Evolutionary conservation across 2,113 vertebrate species (phyloP).

Genomic region (Lepus timidus): DNA sequence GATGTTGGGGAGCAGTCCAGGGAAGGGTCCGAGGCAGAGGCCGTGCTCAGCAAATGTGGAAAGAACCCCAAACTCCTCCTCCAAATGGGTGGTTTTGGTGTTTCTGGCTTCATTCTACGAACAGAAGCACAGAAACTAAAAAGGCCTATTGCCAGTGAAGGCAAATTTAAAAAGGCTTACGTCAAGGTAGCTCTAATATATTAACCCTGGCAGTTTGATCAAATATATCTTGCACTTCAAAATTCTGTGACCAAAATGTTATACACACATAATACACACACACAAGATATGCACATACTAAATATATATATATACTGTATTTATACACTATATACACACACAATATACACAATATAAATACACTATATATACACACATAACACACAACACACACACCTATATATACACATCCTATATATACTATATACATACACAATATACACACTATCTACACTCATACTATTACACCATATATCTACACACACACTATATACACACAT

Average conservation of each 20-base stretch:
- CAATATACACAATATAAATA: too few relatives aligned
- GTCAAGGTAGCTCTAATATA: background rate
- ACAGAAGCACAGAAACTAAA: background rate
- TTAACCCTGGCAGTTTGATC: background rate
- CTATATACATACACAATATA: too few relatives aligned
- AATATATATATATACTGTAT: too few relatives aligned
- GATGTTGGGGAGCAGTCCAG: fast-evolving
- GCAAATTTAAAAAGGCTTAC: background rate
- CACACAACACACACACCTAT: too few relatives aligned
- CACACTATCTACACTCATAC: too few relatives aligned
- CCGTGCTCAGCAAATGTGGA: background rate
- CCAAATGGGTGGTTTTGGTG: background rate
- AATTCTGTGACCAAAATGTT: background rate
- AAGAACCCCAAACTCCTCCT: background rate
- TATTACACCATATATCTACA: too few relatives aligned
- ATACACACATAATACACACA: too few relatives aligned
- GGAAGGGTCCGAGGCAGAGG: background rate
- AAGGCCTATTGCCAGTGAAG: background rate
- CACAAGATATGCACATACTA: too few relatives aligned
- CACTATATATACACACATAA: too few relatives aligned
- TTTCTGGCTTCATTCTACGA: background rate
- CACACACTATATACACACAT: too few relatives aligned
- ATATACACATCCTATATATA: too few relatives aligned
- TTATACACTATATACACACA: too few relatives aligned
- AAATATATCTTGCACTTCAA: background rate